Percentiles rank a stretch among this genome's conserved stretches.
phyloP scores from a whole-genome alignment of 2,113 vertebrate species.

The Heterotis niloticus region DNA sequence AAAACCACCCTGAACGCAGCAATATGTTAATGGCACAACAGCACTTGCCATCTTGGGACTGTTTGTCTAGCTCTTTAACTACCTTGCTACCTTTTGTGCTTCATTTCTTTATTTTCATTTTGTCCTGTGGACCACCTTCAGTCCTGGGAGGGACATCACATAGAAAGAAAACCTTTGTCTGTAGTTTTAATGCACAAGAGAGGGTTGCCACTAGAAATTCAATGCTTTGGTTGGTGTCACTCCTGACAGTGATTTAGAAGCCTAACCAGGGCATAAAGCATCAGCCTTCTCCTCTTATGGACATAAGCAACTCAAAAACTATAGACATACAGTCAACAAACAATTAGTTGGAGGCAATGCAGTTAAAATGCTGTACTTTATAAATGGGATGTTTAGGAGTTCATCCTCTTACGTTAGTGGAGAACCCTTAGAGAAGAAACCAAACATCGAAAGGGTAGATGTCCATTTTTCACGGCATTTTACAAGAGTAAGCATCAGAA shows the following conservation, averaged over 20 bases:
- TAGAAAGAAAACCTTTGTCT: background rate
- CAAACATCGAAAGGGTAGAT: conserved; percentile 17
- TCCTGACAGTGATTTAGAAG: background rate
- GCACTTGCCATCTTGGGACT: too few relatives aligned
- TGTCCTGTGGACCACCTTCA: background rate
- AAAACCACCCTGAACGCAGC: too few relatives aligned
- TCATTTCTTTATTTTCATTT: too few relatives aligned
- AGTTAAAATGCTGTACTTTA: conserved; percentile 23
- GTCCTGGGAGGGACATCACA: background rate
- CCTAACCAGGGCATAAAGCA: background rate
- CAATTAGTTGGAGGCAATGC: conserved; percentile 5
- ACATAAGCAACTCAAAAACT: conserved; percentile 19
- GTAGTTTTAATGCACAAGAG: background rate
- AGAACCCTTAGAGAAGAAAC: conserved; percentile 18
- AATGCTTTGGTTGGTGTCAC: background rate
- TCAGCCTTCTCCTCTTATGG: background rate
- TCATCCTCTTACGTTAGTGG: conserved; percentile 17
- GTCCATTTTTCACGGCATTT: background rate
- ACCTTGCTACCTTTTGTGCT: background rate
- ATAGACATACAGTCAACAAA: conserved; percentile 14
- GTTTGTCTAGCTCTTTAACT: too few relatives aligned
- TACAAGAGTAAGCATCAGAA: conserved; percentile 2
- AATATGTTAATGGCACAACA: too few relatives aligned
- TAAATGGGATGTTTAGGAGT: conserved; percentile 11
- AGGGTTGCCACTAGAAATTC: background rate